These are phyloP conservation scores for Sesamia nonagrioides DNA, from an alignment of 1,140 invertebrate genomes.

Conservation along the genomic window DNA sequence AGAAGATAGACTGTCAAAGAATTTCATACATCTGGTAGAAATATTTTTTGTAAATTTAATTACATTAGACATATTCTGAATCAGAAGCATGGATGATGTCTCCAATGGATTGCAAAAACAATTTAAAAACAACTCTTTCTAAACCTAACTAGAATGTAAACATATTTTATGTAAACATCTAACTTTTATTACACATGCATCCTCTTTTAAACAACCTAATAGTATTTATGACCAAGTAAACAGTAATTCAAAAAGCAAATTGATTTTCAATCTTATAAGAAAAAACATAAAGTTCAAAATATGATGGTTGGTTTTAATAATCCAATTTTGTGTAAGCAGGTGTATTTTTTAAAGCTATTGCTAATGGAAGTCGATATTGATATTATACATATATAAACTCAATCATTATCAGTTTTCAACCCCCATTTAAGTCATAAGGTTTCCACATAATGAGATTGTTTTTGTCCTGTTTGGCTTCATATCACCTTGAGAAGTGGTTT, in stretches of 20 bases:
- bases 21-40: no score
- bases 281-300: background rate
- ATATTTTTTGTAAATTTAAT: no score
- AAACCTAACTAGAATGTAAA: background rate
- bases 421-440: slow-evolving; percentile 53
- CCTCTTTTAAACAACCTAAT: slow-evolving; percentile 1
- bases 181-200: slow-evolving; percentile 5
- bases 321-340: slow-evolving; percentile 1
- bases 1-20: no score
- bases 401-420: slow-evolving; percentile 17
- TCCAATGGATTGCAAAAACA: background rate
- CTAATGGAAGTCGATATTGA: background rate
- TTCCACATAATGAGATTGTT: slow-evolving; percentile 69
- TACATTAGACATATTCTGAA: background rate
- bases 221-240: background rate
- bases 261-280: background rate
- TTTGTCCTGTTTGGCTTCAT: slow-evolving; percentile 64
- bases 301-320: background rate
- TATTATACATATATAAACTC: background rate
- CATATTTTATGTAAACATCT: slow-evolving; percentile 10
- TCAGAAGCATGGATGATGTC: background rate
- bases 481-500: slow-evolving; percentile 25
- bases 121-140: slow-evolving; percentile 6
- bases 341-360: background rate
- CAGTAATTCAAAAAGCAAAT: background rate